A percentile compares a stretch with the other conserved stretches of the same genome.
Conservation (phyloP, 2,888 invertebrate genomes). For the Lycocerus yunnanus region DNA sequence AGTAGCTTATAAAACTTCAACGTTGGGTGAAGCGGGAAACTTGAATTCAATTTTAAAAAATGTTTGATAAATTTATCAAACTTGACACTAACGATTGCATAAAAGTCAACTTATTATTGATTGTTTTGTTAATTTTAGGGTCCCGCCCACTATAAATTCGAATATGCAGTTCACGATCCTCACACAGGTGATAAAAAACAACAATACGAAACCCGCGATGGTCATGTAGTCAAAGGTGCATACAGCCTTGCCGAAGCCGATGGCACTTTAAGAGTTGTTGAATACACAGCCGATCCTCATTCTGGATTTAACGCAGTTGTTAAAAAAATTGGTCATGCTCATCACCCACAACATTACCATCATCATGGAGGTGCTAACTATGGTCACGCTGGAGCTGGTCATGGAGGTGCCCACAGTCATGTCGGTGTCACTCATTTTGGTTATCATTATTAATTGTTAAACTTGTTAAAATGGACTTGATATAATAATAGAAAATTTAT, state of each 20-base stretch:
- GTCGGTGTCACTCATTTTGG: conserved; percentile 18
- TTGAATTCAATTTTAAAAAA: not conserved
- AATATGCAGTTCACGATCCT: conserved; percentile 44
- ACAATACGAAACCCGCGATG: conserved; percentile 42
- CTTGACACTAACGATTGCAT: not conserved
- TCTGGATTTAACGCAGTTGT: conserved; percentile 44
- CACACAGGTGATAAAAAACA: conserved; percentile 44
- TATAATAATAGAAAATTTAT: not conserved
- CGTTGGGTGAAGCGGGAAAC: not conserved
- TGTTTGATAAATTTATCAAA: not conserved
- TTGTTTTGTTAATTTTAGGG: conserved; percentile 8
- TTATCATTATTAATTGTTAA: conserved; percentile 9
- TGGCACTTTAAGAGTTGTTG: conserved; percentile 43
- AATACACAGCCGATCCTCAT: conserved; percentile 40
- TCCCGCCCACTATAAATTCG: conserved; percentile 41
- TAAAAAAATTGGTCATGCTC: conserved; percentile 38
- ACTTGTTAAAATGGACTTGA: not conserved
- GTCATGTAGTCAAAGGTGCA: conserved; percentile 41
- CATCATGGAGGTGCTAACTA: conserved; percentile 5
- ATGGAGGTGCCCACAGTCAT: conserved; percentile 8
- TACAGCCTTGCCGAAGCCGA: conserved; percentile 45
- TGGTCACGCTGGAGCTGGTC: not conserved
- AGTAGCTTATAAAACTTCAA: not conserved
- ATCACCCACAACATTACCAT: conserved; percentile 29
- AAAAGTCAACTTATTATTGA: not conserved